phyloP scores from a whole-genome alignment of 2,797 vertebrate species.

The Zalophus californianus region DNA sequence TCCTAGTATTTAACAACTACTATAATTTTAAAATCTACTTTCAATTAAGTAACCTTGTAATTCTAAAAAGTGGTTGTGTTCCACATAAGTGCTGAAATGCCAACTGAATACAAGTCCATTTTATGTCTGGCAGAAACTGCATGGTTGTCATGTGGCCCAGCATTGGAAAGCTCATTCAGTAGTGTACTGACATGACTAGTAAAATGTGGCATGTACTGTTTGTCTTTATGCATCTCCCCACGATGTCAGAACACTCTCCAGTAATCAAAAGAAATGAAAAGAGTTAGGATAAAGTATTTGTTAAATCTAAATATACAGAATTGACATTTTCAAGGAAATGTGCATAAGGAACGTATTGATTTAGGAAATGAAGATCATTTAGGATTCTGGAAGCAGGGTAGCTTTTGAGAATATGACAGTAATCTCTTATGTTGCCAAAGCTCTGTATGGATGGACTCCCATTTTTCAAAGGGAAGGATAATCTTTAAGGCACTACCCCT shows the following conservation, averaged over 20 bases:
- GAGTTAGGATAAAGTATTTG: slow-evolving; percentile 84
- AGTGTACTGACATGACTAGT: slow-evolving; percentile 79
- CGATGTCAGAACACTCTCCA: slow-evolving; percentile 80
- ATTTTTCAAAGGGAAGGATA: slow-evolving; percentile 82
- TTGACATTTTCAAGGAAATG: slow-evolving; percentile 84
- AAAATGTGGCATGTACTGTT: slow-evolving; percentile 81
- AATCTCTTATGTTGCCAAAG: slow-evolving; percentile 83
- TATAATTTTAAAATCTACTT: slow-evolving; percentile 78
- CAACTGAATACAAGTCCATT: slow-evolving; percentile 76
- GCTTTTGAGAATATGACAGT: slow-evolving; percentile 85
- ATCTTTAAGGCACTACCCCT: slow-evolving; percentile 76
- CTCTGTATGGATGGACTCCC: slow-evolving; percentile 79
- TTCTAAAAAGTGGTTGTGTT: slow-evolving; percentile 59
- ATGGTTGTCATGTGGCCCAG: slow-evolving; percentile 79
- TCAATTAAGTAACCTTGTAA: slow-evolving; percentile 83
- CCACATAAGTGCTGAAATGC: slow-evolving; percentile 71
- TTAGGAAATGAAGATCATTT: slow-evolving; percentile 83
- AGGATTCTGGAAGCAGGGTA: slow-evolving; percentile 82
- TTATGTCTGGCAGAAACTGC: slow-evolving; percentile 77
- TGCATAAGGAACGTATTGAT: slow-evolving; percentile 84
- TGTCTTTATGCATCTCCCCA: slow-evolving; percentile 84
- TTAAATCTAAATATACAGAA: slow-evolving; percentile 85
- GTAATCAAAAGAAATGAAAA: slow-evolving; percentile 86
- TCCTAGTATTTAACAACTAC: slow-evolving; percentile 69
- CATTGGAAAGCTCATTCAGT: slow-evolving; percentile 76